Conservation (phyloP, 2,888 invertebrate species). For the Diogma glabrata region DNA sequence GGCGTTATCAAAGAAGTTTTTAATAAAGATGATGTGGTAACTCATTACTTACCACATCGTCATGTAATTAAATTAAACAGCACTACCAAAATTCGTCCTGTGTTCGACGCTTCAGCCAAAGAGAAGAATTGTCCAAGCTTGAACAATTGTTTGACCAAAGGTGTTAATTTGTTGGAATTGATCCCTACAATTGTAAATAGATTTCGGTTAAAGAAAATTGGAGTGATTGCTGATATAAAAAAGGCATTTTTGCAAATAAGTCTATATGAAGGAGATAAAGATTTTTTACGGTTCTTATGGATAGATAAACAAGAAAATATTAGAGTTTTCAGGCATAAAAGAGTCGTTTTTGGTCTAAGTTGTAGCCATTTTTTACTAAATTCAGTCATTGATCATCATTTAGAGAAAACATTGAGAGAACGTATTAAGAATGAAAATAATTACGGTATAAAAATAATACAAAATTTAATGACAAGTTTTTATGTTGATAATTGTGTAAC, state of each 20-base stretch:
- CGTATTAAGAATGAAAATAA: background rate
- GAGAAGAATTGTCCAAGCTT: background rate
- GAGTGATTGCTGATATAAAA: background rate
- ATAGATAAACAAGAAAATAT: background rate
- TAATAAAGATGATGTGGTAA: background rate
- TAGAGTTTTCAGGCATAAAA: background rate
- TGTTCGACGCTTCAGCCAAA: no score
- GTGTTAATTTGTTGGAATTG: conserved; percentile 3
- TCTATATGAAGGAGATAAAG: background rate
- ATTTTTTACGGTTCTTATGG: background rate
- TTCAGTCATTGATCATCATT: background rate
- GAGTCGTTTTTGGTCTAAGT: background rate
- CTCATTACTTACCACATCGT: conserved; percentile 5
- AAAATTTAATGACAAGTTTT: conserved; percentile 1
- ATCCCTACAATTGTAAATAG: background rate
- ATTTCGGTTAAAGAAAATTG: conserved; percentile 4
- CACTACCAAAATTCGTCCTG: no score
- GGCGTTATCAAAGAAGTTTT: background rate
- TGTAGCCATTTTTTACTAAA: background rate
- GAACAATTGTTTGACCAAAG: background rate
- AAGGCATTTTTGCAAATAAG: conserved; percentile 4
- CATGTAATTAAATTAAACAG: background rate
- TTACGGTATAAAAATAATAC: background rate
- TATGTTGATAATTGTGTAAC: conserved; percentile 9
- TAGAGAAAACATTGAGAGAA: no score